phyloP scores from a whole-genome alignment of 2,888 invertebrate genomes.

The Clunio marinus region DNA sequence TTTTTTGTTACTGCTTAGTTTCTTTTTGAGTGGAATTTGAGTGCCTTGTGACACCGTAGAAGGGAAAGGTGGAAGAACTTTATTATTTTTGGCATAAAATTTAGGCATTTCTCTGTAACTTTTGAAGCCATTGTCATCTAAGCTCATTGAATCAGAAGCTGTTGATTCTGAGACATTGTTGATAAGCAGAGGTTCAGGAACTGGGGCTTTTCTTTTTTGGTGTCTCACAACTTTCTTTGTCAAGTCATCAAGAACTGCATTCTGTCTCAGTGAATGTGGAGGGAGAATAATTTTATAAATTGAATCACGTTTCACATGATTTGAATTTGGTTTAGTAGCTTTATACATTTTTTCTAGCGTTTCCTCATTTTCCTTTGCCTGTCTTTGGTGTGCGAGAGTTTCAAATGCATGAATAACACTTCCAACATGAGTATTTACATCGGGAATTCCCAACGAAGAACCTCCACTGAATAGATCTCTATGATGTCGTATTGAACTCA shows the following conservation, averaged over 20 bases:
- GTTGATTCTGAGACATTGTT: slow-evolving; percentile 35
- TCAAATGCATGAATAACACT: slow-evolving; percentile 51
- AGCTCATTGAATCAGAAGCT: slow-evolving; percentile 20
- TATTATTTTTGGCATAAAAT: slow-evolving; percentile 29
- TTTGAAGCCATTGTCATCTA: slow-evolving; percentile 47
- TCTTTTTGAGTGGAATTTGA: too few relatives aligned
- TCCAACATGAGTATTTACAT: slow-evolving; percentile 50
- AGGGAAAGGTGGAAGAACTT: slow-evolving; percentile 38
- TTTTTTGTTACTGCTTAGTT: background rate
- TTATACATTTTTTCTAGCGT: slow-evolving; percentile 41
- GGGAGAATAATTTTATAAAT: slow-evolving; percentile 23
- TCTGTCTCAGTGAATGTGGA: slow-evolving; percentile 27
- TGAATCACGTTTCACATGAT: background rate
- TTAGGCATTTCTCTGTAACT: slow-evolving; percentile 41
- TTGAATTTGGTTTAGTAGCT: slow-evolving; percentile 34
- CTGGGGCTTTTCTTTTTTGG: slow-evolving; percentile 34
- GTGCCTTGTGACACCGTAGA: too few relatives aligned
- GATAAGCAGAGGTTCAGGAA: slow-evolving; percentile 25
- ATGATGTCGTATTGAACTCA: slow-evolving; percentile 48
- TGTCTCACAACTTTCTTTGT: slow-evolving; percentile 23
- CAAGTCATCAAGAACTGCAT: background rate
- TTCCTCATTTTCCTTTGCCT: slow-evolving; percentile 44
- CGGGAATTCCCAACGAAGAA: slow-evolving; percentile 49
- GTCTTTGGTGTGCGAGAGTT: slow-evolving; percentile 46
- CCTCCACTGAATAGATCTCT: slow-evolving; percentile 49